Evolutionary conservation across 92 coral and sea anemone species (phyloP).

Genomic region (Epizoanthus illoricatus): DNA sequence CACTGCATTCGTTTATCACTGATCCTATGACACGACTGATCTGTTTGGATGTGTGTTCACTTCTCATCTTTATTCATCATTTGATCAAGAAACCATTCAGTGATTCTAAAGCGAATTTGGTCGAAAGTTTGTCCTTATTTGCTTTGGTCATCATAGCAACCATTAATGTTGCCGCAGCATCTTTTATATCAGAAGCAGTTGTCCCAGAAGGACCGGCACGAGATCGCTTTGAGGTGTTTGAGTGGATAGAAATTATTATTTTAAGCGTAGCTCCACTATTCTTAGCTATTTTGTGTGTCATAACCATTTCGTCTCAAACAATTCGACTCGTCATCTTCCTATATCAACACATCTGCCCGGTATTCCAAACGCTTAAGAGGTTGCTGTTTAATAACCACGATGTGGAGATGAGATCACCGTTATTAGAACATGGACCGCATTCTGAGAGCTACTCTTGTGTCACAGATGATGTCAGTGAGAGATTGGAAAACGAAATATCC

Average conservation of each 20-base stretch:
- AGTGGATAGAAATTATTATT: conserved; percentile 39
- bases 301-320: conserved; percentile 25
- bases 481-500: no score
- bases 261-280: conserved; percentile 23
- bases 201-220: conserved; percentile 25
- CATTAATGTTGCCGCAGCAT: conserved; percentile 41
- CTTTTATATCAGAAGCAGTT: conserved; percentile 33
- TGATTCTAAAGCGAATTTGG: conserved; percentile 24
- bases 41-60: conserved; percentile 22
- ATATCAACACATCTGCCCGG: not conserved
- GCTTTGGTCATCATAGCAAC: conserved; percentile 38
- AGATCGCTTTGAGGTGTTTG: not conserved
- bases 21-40: conserved; percentile 18
- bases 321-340: not conserved
- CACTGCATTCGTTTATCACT: conserved; percentile 29
- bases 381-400: no score
- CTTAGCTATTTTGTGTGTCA: not conserved
- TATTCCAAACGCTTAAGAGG: no score
- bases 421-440: no score
- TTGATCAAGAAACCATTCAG: conserved; percentile 33
- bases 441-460: no score
- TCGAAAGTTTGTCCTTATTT: conserved; percentile 25
- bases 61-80: conserved; percentile 38
- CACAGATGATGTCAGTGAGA: no score
- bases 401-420: no score